phyloP scores from a whole-genome alignment of 2,113 vertebrate genomes.

The Hepsetus odoe region DNA sequence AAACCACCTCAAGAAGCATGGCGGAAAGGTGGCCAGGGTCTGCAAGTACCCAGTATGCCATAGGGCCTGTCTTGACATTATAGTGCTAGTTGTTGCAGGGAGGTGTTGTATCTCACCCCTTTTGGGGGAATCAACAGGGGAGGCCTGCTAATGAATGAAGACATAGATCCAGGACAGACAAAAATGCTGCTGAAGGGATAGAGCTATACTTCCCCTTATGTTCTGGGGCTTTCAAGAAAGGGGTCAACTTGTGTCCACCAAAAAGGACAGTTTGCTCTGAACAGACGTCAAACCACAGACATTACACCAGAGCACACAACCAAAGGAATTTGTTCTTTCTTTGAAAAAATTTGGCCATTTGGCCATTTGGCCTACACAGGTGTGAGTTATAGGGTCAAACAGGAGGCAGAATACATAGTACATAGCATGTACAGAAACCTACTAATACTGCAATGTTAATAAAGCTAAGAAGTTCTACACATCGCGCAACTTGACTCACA shows the following conservation, averaged over 20 bases:
- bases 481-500: no score
- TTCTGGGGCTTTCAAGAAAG: conserved; percentile 62
- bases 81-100: conserved; percentile 65
- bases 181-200: conserved; percentile 34
- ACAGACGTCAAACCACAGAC: conserved; percentile 16
- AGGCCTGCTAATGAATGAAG: conserved; percentile 22
- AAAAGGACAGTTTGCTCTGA: conserved; percentile 14
- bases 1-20: conserved; percentile 29
- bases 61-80: conserved; percentile 57
- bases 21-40: conserved; percentile 59
- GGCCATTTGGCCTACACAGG: background rate
- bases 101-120: conserved; percentile 64
- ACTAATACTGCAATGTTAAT: no score
- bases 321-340: conserved; percentile 4
- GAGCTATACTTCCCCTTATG: conserved; percentile 58
- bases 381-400: background rate
- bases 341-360: background rate
- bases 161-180: conserved; percentile 50
- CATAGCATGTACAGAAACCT: no score
- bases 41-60: conserved; percentile 57
- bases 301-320: conserved; percentile 33
- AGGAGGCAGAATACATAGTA: no score
- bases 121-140: conserved; percentile 3
- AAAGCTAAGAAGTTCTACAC: no score
- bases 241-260: conserved; percentile 4